Evolutionary conservation across 2,888 invertebrate genomes (phyloP).

Genomic region (Eupithecia inturbata): DNA sequence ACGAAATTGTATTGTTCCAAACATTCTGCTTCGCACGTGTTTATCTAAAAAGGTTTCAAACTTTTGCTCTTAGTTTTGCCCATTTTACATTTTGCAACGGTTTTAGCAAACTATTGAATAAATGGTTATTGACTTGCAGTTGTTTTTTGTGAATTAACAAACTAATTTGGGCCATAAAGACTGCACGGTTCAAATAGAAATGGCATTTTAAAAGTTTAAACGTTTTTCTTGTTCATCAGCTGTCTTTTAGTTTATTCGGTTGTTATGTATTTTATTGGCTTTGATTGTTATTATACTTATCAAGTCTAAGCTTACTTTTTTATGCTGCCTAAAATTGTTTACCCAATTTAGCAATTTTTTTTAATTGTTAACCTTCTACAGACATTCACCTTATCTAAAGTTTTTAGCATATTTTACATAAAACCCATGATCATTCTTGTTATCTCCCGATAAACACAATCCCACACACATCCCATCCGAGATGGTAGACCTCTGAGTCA

Average conservation of each 20-base stretch:
- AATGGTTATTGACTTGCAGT: slow-evolving; percentile 28
- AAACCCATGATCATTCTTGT: neutral
- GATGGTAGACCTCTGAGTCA: slow-evolving; percentile 45
- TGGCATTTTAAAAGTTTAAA: slow-evolving; percentile 24
- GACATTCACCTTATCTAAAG: neutral
- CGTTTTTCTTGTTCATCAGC: slow-evolving; percentile 21
- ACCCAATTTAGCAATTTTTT: neutral
- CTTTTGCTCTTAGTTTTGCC: neutral
- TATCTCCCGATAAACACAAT: neutral
- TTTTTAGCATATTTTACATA: neutral
- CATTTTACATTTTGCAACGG: slow-evolving; percentile 33
- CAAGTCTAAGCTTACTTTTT: neutral
- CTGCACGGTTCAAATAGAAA: slow-evolving; percentile 36
- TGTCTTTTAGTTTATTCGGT: slow-evolving; percentile 24
- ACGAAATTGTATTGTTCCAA: slow-evolving; percentile 38
- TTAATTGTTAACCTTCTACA: neutral
- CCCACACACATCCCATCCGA: neutral
- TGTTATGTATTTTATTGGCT: slow-evolving; percentile 30
- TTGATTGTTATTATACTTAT: slow-evolving; percentile 18
- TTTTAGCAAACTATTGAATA: slow-evolving; percentile 29
- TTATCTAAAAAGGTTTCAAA: neutral
- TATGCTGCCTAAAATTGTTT: neutral
- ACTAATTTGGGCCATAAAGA: slow-evolving; percentile 31
- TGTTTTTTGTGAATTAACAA: slow-evolving; percentile 19
- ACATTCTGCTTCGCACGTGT: slow-evolving; percentile 15